A percentile compares a stretch with the other conserved stretches of the same genome.
phyloP scores from a whole-genome alignment of 2,888 invertebrate genomes.

The Smittia sp. region DNA sequence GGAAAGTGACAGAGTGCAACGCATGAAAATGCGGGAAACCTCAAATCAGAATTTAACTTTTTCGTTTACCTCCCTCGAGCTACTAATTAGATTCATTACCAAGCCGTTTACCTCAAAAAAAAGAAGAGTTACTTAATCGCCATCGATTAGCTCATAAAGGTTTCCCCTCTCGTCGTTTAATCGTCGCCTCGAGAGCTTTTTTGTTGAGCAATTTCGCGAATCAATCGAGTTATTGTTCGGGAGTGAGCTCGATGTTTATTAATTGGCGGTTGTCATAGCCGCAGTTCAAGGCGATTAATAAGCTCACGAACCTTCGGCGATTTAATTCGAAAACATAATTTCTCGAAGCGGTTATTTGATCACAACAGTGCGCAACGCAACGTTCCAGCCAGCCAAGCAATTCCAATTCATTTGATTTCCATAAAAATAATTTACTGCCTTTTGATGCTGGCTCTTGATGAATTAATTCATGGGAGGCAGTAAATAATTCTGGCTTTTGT shows the following conservation, averaged over 20 bases:
- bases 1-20: too few species aligned
- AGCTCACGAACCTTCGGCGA: not conserved
- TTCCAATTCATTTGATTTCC: not conserved
- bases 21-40: too few species aligned
- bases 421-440: not conserved
- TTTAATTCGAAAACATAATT: not conserved
- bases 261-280: not conserved
- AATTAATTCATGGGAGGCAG: not conserved
- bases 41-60: too few species aligned
- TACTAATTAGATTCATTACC: too few species aligned
- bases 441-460: not conserved
- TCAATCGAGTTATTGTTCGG: too few species aligned
- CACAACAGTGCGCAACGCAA: too few species aligned
- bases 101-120: too few species aligned
- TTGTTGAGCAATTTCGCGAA: not conserved
- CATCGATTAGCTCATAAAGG: too few species aligned
- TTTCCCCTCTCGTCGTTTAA: not conserved
- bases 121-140: too few species aligned
- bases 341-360: not conserved
- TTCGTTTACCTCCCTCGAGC: too few species aligned
- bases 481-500: not conserved
- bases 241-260: not conserved
- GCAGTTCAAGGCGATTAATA: not conserved
- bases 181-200: not conserved
- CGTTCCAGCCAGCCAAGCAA: too few species aligned